Base-by-base conservation (phyloP, 2,888 invertebrate genomes). In the Tenthredo scrophulariae region DNA sequence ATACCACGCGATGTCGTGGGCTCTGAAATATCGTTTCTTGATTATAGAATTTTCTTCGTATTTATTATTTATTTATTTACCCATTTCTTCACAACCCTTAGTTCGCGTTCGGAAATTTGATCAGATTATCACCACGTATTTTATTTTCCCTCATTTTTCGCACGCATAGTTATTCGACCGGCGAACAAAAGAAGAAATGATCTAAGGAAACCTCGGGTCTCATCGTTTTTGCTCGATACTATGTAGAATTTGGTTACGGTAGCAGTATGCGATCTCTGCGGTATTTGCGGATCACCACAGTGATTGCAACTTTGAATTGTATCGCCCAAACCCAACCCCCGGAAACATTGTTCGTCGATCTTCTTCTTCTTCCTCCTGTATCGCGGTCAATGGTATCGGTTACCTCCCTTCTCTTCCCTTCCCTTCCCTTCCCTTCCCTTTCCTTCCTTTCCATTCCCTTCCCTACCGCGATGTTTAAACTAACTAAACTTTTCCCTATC, bases 251-350 rank as follows among this genome's bases (percentile, higher is more conserved):
- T 43, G 46, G 46, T 46, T 15, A 43, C 50, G 46, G 40, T n/a
- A 77, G 2, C 9, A 15, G 80, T 5, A 62, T 22, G 50, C 33
- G 80, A 62, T 58, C 62, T 50, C 87, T 89, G 87, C 86, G 89
- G 88, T 87, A 77, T 86, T 86, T 85, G 88, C 86, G 88, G 87
- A 87, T 87, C 87, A 85, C 88, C 88, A 74, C 87, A 86, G 87
- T 88, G 86, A 89, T 89, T 89, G 88, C 88, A 87, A 88, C 86
- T 88, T 88, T 86, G 88, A 88, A 90, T 89, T 88, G 88, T 87
- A 89, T 88, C 80, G 40, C 37, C 15, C 2, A 6, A 5, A 18
- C 75, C 62, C 62, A n/a, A 22, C 29, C 50, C 40, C 18, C 2
- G 54, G 7, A 33, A 67, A 67, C 26, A 33, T 67, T 33, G 50